phyloP scores from a whole-genome alignment of 1,140 invertebrate species.

The Drosophila oshimai region DNA sequence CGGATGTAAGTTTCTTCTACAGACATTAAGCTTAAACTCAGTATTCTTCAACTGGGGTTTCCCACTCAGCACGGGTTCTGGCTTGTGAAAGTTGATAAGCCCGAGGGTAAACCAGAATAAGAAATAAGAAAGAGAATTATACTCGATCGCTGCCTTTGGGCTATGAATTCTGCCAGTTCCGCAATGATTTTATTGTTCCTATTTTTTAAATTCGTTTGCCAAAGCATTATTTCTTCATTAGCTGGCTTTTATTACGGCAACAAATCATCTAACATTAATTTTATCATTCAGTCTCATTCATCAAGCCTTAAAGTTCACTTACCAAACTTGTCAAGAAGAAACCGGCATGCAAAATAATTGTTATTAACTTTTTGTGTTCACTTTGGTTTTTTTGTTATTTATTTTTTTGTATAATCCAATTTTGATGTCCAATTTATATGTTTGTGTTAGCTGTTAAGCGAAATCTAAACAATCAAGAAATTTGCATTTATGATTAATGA shows the following conservation, averaged over 20 bases:
- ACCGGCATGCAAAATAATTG: constrained; percentile 52
- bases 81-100: constrained; percentile 33
- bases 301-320: constrained; percentile 55
- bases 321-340: constrained; percentile 70
- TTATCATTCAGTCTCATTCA: constrained; percentile 13
- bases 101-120: not conserved
- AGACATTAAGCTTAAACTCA: constrained; percentile 3
- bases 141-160: constrained; percentile 4
- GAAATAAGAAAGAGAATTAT: constrained; percentile 14
- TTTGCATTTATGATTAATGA: constrained; percentile 54
- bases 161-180: constrained; percentile 11
- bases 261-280: constrained; percentile 4
- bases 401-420: constrained; percentile 31
- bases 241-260: not conserved
- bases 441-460: not conserved
- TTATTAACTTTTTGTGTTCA: constrained; percentile 4
- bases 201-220: not conserved
- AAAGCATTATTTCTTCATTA: constrained; percentile 14
- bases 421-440: constrained; percentile 29
- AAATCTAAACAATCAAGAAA: constrained; percentile 40
- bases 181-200: constrained; percentile 16
- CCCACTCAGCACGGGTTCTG: constrained; percentile 31
- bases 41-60: constrained; percentile 34
- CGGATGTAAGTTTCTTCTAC: constrained; percentile 24
- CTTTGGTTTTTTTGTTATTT: constrained; percentile 4